These are phyloP conservation scores for Vulpes ferrilata DNA, from an alignment of 2,113 vertebrate species.

Conservation along the genomic window DNA sequence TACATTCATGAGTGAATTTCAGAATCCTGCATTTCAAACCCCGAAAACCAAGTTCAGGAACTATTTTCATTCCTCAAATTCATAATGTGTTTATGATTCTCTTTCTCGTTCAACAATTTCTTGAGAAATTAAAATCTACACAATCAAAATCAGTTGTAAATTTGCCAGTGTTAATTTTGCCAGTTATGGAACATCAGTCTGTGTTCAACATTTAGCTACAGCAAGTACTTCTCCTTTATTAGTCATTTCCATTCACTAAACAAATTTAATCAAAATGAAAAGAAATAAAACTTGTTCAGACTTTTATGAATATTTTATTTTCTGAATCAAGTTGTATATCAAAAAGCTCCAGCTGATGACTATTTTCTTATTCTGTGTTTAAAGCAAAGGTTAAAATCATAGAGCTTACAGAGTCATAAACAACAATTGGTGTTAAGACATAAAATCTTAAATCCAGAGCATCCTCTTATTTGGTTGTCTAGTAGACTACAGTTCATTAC, in stretches of 20 bases:
- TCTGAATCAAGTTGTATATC: neutral
- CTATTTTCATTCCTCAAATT: neutral
- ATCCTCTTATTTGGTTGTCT: neutral
- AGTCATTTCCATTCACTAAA: neutral
- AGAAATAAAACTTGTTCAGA: neutral
- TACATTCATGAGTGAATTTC: neutral
- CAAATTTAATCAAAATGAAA: neutral
- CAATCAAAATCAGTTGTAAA: neutral
- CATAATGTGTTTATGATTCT: neutral
- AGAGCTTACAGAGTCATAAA: neutral
- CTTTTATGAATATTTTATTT: neutral
- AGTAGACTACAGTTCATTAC: neutral
- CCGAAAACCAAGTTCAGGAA: neutral
- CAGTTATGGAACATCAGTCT: neutral
- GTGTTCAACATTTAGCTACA: neutral
- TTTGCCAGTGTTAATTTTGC: neutral
- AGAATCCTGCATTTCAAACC: neutral
- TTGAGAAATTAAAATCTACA: neutral
- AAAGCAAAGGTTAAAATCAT: neutral
- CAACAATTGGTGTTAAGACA: neutral
- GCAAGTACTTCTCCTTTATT: neutral
- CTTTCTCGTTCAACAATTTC: neutral
- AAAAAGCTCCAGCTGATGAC: neutral
- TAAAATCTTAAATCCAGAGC: neutral
- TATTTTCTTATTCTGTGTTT: neutral